Conservation (phyloP, 2,113 vertebrate species). For the Saguinus imperator region DNA sequence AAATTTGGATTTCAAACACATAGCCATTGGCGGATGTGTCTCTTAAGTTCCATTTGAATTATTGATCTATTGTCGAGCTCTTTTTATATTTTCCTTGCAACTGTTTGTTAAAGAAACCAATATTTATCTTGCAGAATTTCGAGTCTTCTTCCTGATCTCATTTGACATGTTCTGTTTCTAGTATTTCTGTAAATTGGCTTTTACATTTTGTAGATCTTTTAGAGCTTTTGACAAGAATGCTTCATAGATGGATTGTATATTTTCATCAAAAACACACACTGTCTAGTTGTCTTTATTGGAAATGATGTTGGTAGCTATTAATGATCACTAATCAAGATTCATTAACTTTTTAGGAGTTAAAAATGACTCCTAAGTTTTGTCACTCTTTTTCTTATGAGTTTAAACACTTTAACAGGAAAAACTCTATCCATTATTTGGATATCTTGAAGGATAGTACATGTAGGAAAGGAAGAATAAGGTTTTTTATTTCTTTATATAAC, state of each 20-base stretch:
- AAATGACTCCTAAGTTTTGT: not conserved
- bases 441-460: not conserved
- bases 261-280: not conserved
- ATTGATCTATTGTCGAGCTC: not conserved
- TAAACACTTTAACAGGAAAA: not conserved
- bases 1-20: not conserved
- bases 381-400: not conserved
- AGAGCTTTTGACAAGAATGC: not conserved
- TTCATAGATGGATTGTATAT: accelerated
- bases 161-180: not conserved
- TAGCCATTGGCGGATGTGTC: accelerated
- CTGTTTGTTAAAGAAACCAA: not conserved
- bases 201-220: not conserved
- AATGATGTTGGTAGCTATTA: not conserved
- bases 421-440: not conserved
- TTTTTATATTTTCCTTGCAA: not conserved
- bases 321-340: not conserved
- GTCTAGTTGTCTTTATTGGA: not conserved
- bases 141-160: not conserved
- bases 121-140: not conserved
- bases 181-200: not conserved
- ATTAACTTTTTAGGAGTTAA: not conserved
- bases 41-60: not conserved
- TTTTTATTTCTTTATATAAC: not conserved
- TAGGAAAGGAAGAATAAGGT: not conserved